Evolutionary conservation across 2,888 invertebrate species (phyloP).

Genomic region (Dinocampus coccinellae): DNA sequence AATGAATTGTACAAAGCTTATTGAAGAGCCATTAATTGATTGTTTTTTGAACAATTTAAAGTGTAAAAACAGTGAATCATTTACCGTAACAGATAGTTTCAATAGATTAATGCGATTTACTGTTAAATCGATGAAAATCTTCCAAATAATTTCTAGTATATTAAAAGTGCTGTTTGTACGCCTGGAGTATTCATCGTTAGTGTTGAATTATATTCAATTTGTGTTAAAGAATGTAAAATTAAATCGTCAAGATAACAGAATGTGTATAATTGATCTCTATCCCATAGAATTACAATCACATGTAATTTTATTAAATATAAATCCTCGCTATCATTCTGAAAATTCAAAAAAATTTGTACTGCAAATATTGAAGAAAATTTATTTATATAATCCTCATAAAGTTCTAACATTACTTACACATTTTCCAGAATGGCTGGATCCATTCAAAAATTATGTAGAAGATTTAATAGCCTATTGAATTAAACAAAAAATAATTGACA

Average conservation of each 20-base stretch:
- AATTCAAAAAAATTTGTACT: constrained; percentile 50
- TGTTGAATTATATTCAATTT: constrained; percentile 50
- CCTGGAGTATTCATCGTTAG: constrained; percentile 47
- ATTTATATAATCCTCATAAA: constrained; percentile 45
- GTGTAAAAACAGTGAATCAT: constrained; percentile 16
- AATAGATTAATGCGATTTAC: constrained; percentile 47
- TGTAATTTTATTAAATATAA: constrained; percentile 55
- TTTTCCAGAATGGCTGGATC: constrained; percentile 57
- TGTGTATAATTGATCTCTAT: constrained; percentile 57
- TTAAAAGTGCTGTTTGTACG: constrained; percentile 54
- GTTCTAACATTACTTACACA: constrained; percentile 55
- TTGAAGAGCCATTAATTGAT: constrained; percentile 56
- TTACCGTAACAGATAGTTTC: constrained; percentile 16
- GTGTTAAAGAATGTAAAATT: constrained; percentile 45
- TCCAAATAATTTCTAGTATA: constrained; percentile 49
- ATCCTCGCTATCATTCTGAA: constrained; percentile 50
- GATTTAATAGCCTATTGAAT: constrained; percentile 7
- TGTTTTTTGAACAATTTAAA: constrained; percentile 42
- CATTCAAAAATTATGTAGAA: constrained; percentile 39
- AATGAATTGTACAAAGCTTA: constrained; percentile 48
- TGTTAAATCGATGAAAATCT: constrained; percentile 50
- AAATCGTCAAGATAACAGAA: constrained; percentile 45
- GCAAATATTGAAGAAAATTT: constrained; percentile 47
- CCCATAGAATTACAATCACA: constrained; percentile 53
- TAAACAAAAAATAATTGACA: constrained; percentile 11